phyloP scores from a whole-genome alignment of 2,797 vertebrate genomes.

The Takifugu ocellatus region DNA sequence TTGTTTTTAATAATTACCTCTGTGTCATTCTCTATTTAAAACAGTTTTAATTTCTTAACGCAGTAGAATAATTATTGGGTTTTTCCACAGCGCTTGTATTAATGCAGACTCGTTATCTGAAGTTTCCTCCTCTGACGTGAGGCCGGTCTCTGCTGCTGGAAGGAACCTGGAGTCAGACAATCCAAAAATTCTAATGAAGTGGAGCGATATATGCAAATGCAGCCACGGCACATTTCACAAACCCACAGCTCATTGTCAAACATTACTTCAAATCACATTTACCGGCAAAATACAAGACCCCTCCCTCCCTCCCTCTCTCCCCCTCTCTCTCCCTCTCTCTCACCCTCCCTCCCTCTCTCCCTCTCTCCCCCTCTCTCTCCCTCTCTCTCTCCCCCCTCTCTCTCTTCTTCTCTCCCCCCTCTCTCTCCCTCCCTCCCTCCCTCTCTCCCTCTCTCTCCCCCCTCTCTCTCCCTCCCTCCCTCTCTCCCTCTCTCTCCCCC shows the following conservation, averaged over 20 bases:
- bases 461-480: too few species aligned
- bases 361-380: too few species aligned
- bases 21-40: background rate
- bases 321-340: background rate
- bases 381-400: too few species aligned
- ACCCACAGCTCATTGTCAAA: slow-evolving; percentile 60
- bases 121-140: background rate
- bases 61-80: background rate
- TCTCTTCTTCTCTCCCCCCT: too few species aligned
- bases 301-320: background rate
- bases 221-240: slow-evolving; percentile 46
- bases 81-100: too few species aligned
- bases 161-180: slow-evolving; percentile 19
- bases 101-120: too few species aligned
- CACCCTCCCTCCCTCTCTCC: slow-evolving; percentile 17
- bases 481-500: too few species aligned
- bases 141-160: background rate
- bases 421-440: too few species aligned
- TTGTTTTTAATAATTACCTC: background rate
- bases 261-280: slow-evolving; percentile 59
- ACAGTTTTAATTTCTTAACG: background rate
- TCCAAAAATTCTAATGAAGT: slow-evolving; percentile 51
- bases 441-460: too few species aligned
- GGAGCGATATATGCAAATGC: slow-evolving; percentile 52
- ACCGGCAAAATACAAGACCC: slow-evolving; percentile 38